Conservation (phyloP, 2,113 vertebrate genomes). For the Rissa tridactyla region DNA sequence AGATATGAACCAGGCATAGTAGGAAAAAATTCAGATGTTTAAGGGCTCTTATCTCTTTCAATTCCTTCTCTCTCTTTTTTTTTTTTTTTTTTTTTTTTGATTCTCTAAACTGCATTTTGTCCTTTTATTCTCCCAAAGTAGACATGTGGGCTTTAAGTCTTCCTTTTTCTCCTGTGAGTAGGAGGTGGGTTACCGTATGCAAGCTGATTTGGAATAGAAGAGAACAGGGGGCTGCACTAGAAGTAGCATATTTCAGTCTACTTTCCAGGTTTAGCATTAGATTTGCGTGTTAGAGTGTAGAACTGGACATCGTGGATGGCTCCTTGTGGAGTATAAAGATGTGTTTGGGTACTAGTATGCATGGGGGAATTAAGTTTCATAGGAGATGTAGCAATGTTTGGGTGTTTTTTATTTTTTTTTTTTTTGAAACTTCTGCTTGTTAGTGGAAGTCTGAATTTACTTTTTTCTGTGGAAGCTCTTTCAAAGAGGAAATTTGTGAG, state of each 20-base stretch:
- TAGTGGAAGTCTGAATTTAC: background rate
- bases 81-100: too few relatives aligned
- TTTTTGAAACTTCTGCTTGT: background rate
- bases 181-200: background rate
- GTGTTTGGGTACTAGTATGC: background rate
- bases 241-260: background rate
- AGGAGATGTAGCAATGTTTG: background rate
- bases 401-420: background rate
- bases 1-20: background rate
- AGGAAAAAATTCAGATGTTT: background rate
- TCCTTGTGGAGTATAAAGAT: background rate
- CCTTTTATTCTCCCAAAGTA: background rate
- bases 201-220: background rate
- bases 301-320: background rate
- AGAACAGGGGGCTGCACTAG: background rate
- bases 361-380: background rate
- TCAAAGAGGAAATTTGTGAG: background rate
- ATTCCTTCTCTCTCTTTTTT: background rate
- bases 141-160: background rate
- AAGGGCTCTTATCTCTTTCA: background rate
- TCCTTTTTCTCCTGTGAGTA: background rate
- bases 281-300: background rate
- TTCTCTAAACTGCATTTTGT: background rate
- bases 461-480: background rate
- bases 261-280: background rate